Evolutionary conservation across 2,797 vertebrate genomes (phyloP).

Genomic region (Anisognathus igniventris): DNA sequence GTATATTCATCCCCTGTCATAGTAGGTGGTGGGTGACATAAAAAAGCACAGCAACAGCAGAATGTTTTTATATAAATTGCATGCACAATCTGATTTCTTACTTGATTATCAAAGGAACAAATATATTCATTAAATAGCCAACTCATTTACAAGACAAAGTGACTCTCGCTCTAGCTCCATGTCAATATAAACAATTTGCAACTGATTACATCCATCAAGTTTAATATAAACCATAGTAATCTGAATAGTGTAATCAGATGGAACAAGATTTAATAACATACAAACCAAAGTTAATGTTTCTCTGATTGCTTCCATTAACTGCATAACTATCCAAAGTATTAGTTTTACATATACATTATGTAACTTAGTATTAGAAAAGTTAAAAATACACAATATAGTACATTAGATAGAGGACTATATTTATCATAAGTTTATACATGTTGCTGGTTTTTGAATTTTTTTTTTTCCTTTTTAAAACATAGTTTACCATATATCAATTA

Average conservation of each 20-base stretch:
- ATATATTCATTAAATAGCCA: neutral
- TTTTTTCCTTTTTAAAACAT: neutral
- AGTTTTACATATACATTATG: slow-evolving; percentile 17
- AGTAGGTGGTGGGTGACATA: neutral
- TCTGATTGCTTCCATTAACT: slow-evolving; percentile 30
- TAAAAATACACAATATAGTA: neutral
- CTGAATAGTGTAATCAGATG: slow-evolving; percentile 19
- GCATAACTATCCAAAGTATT: neutral
- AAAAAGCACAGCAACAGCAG: neutral
- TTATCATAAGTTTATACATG: neutral
- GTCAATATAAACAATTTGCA: slow-evolving; percentile 8
- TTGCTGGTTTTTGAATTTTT: neutral
- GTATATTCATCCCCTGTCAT: neutral
- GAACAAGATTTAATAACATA: slow-evolving; percentile 43
- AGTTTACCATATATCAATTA: neutral
- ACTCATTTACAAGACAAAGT: slow-evolving; percentile 22
- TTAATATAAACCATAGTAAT: slow-evolving; percentile 42
- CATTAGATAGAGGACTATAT: neutral
- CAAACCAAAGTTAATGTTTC: slow-evolving; percentile 28
- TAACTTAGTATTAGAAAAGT: neutral
- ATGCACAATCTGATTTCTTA: neutral
- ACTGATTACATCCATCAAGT: slow-evolving; percentile 41
- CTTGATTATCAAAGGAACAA: slow-evolving; percentile 9
- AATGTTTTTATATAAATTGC: neutral
- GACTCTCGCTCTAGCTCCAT: neutral